phyloP scores from a whole-genome alignment of 2,797 vertebrate species.

The Emydoidea blandingii region DNA sequence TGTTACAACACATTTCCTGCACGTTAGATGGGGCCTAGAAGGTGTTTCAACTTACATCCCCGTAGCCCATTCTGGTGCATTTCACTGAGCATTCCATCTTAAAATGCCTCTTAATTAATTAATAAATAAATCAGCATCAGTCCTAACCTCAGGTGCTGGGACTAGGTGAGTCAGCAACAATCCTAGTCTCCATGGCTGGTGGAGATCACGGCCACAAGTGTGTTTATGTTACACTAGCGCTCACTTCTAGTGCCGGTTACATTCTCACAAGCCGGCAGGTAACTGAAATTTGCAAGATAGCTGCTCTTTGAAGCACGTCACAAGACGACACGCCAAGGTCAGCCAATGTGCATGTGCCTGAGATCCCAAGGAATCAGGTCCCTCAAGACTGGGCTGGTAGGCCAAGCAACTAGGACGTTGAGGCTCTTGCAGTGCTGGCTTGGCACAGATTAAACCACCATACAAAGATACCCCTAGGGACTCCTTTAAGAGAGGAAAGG shows the following conservation, averaged over 20 bases:
- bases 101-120: background rate
- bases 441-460: background rate
- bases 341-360: background rate
- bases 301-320: background rate
- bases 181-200: background rate
- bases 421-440: background rate
- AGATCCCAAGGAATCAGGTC: background rate
- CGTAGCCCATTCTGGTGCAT: background rate
- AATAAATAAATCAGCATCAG: background rate
- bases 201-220: background rate
- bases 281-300: background rate
- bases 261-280: background rate
- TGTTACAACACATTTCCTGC: background rate
- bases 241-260: background rate
- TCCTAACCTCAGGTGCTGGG: background rate
- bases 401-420: background rate
- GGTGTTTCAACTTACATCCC: fast-evolving
- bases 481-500: fast-evolving
- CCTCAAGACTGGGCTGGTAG: background rate
- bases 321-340: background rate
- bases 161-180: constrained; percentile 19
- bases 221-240: background rate
- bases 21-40: fast-evolving
- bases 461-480: background rate
- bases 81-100: background rate